Base-by-base conservation (phyloP, 1,140 invertebrate species). In the Alviniconcha marisindica region DNA sequence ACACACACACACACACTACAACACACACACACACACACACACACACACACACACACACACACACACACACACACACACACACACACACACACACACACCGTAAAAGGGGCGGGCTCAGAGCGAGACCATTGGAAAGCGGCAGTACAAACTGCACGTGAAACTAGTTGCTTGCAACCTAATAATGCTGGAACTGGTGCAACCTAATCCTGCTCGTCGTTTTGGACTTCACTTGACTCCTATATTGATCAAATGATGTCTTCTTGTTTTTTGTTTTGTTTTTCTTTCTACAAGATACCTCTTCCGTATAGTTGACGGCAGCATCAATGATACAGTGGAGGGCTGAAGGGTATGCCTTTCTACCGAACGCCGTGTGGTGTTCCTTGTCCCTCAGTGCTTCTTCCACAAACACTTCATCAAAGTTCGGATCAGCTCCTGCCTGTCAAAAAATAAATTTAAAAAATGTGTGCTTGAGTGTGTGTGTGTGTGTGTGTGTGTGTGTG, bases 341-440 rank as follows among this genome's bases (percentile, higher is more conserved):
- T 18, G 89, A 89, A 18, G 89, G 84, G 82, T 87, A 90, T 18
- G 88, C 82, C 54, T 81, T 69, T 60, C 90, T 79, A 1, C 90
- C 90, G 84, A 90, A 90, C 5, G 90, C 90, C 36, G 89, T 86
- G 38, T 84, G 48, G 10, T 85, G 60, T 63, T 89, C 89, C 38
- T 85, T 48, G 63, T 86, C 84, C 28, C 66, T 24, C 18, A 83
- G 66, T 4, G 73, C 54, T 36, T 82, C 74, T 63, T 90, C 90
- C 73, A 90, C 85, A 21, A 85, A 54, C 28, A 89, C 76, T 85
- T 91, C 90, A 63, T 91, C 86, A 73, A 91, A 88, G 60, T 91
- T 91, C 7, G 89, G 89, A 86, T 90, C 85, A 51, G 89, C 90
- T 5, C 89, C 87, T n/a, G 89, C 87, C 56, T 89, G 85, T 12